Evolutionary conservation across 2,113 vertebrate genomes (phyloP).

Genomic region (Caranx ignobilis): DNA sequence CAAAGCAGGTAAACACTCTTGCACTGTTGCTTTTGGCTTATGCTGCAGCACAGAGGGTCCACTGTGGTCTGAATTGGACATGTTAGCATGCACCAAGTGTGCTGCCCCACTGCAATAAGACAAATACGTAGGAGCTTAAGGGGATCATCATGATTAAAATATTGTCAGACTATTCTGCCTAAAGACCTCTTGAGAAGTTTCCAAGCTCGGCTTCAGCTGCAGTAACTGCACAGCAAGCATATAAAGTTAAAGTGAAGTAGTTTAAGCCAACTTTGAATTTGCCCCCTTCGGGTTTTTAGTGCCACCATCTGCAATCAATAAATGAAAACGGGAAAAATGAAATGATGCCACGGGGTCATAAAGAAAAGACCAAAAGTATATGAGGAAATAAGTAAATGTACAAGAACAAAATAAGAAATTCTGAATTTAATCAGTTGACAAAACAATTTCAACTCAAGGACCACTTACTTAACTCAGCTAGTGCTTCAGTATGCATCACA

Average conservation of each 20-base stretch:
- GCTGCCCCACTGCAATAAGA: constrained; percentile 17
- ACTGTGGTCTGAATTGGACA: constrained; percentile 30
- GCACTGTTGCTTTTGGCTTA: constrained; percentile 13
- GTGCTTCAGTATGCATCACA: not conserved
- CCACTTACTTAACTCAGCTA: not conserved
- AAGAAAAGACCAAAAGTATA: not conserved
- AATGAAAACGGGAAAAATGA: not conserved
- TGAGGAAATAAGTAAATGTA: not conserved
- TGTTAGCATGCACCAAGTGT: constrained; percentile 11
- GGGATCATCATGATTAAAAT: not conserved
- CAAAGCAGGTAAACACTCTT: constrained; percentile 7
- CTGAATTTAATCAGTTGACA: not conserved
- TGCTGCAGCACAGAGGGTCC: not conserved
- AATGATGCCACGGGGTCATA: not conserved
- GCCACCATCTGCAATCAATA: not conserved
- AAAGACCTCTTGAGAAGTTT: not conserved
- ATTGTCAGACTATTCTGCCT: constrained; percentile 8
- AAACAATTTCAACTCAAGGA: not conserved
- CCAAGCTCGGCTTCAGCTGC: not conserved
- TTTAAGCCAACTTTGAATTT: not conserved
- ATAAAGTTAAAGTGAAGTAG: not conserved
- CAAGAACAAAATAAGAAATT: not conserved
- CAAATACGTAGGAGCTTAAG: not conserved
- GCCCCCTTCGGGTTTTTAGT: not conserved
- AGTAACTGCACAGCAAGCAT: not conserved